A percentile compares a stretch with the other conserved stretches of the same genome.
phyloP scores from a whole-genome alignment of 2,113 vertebrate species.

The Charadrius vociferus region DNA sequence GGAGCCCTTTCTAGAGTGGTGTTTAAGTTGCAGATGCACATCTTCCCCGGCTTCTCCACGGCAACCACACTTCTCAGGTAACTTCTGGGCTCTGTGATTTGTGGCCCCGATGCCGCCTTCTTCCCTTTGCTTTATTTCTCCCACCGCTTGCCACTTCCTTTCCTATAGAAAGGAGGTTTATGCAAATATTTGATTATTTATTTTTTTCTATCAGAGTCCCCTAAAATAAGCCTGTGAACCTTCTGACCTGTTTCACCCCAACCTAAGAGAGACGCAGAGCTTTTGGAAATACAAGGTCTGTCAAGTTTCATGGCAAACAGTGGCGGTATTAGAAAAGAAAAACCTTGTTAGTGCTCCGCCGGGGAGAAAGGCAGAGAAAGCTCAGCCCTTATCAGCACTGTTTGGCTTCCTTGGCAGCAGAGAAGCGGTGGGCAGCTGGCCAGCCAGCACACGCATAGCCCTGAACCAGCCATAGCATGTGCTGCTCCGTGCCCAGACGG shows the following conservation, averaged over 20 bases:
- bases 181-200: accelerated
- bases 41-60: not conserved
- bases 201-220: not conserved
- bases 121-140: not conserved
- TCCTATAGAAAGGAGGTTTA: not conserved
- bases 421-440: not conserved
- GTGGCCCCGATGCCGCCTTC: not conserved
- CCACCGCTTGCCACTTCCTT: not conserved
- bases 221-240: accelerated
- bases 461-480: not conserved
- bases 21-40: not conserved
- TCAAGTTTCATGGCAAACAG: not conserved
- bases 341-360: not conserved
- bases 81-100: not conserved
- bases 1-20: not conserved
- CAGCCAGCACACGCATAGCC: not conserved
- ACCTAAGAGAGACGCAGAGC: not conserved
- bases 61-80: not conserved
- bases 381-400: not conserved
- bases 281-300: not conserved
- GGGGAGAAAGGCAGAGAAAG: not conserved
- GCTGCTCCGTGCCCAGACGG: not conserved
- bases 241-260: not conserved
- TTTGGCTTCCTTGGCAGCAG: not conserved
- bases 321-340: not conserved